A percentile compares a stretch with the other conserved stretches of the same genome.
phyloP scores from a whole-genome alignment of 1,140 invertebrate species.

The Idris sp. region DNA sequence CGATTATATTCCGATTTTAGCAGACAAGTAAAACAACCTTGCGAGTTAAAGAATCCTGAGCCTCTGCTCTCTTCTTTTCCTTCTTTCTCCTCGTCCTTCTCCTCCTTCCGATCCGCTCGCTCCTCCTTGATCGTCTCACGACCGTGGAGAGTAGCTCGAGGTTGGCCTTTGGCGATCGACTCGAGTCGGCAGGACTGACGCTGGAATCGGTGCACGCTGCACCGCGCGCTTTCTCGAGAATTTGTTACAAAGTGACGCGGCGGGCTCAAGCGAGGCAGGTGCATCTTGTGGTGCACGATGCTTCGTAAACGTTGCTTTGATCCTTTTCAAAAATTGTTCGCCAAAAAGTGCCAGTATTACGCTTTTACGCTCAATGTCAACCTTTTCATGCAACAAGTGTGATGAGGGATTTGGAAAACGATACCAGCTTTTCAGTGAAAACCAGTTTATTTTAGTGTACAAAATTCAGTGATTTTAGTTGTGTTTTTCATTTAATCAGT shows the following conservation, averaged over 20 bases:
- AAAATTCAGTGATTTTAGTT: no score
- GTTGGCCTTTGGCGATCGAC: constrained; percentile 65
- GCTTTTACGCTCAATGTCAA: constrained; percentile 19
- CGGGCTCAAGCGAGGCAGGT: constrained; percentile 67
- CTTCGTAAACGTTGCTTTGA: constrained; percentile 2
- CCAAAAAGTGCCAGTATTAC: neutral
- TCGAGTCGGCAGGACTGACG: constrained; percentile 59
- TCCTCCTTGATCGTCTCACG: constrained; percentile 54
- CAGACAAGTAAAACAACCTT: constrained; percentile 15
- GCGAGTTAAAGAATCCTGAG: constrained; percentile 19
- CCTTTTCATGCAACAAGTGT: no score
- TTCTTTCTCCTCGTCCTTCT: constrained; percentile 33
- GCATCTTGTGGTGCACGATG: constrained; percentile 46
- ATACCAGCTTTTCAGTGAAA: no score
- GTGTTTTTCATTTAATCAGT: no score
- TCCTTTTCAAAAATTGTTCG: neutral
- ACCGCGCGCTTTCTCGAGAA: constrained; percentile 62
- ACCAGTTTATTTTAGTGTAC: no score
- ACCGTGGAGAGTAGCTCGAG: constrained; percentile 59
- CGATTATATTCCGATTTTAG: no score
- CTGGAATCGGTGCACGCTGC: constrained; percentile 62
- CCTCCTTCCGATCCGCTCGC: constrained; percentile 45
- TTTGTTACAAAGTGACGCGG: constrained; percentile 65
- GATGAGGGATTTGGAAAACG: no score
- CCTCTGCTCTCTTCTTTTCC: constrained; percentile 17